Percentiles rank a stretch among this genome's conserved stretches.
Evolutionary conservation across 2,888 invertebrate species (phyloP).

Genomic region (Fragum sueziense): DNA sequence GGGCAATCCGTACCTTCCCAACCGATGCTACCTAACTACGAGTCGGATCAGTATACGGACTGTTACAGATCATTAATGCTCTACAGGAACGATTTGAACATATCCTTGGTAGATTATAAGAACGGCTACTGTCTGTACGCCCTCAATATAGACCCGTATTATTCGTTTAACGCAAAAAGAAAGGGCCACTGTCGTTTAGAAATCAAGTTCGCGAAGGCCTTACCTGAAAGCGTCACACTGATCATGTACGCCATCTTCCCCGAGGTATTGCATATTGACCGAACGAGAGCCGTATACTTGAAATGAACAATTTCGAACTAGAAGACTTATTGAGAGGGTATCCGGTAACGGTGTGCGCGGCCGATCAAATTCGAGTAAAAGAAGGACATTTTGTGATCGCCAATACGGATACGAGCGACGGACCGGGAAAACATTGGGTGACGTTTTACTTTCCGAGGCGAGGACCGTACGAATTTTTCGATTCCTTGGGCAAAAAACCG

Average conservation of each 20-base stretch:
- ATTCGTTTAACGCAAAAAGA: constrained; percentile 41
- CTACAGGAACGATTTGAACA: constrained; percentile 30
- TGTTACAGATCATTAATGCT: constrained; percentile 45
- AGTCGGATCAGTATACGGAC: constrained; percentile 27
- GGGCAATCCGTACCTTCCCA: constrained; percentile 43
- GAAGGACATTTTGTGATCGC: constrained; percentile 11
- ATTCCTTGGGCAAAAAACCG: constrained; percentile 35
- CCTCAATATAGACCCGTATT: constrained; percentile 27
- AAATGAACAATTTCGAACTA: constrained; percentile 25
- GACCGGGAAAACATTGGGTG: constrained; percentile 30
- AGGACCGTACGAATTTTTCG: constrained; percentile 46
- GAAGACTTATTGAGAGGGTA: background rate
- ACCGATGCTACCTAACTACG: constrained; percentile 52
- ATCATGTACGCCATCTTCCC: constrained; percentile 50
- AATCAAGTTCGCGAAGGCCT: constrained; percentile 38
- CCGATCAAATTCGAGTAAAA: constrained; percentile 7
- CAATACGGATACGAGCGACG: constrained; percentile 11
- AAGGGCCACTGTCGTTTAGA: constrained; percentile 48
- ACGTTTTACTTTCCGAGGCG: constrained; percentile 21
- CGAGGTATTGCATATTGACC: constrained; percentile 27
- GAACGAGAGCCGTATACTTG: constrained; percentile 15
- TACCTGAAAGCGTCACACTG: constrained; percentile 45
- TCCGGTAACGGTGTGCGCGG: constrained; percentile 29
- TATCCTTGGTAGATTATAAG: constrained; percentile 30
- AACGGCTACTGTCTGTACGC: constrained; percentile 45